phyloP scores from a whole-genome alignment of 2,113 vertebrate genomes.

The Tylochromis polylepis region DNA sequence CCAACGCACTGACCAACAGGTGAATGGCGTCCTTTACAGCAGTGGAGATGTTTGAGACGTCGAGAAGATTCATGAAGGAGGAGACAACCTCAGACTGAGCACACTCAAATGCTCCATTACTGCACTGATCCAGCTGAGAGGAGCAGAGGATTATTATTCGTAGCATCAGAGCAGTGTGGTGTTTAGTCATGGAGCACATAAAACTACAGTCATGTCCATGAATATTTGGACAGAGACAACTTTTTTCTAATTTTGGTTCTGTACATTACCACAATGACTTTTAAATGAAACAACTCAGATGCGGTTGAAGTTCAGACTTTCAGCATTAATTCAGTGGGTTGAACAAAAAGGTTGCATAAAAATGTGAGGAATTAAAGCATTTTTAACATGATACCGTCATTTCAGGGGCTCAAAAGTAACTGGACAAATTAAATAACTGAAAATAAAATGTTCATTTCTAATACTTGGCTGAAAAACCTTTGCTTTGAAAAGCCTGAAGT shows the following conservation, averaged over 20 bases:
- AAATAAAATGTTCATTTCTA: neutral
- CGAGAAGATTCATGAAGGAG: neutral
- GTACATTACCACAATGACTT: neutral
- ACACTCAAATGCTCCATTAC: neutral
- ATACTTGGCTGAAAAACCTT: neutral
- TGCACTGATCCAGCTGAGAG: neutral
- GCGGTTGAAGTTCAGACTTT: neutral
- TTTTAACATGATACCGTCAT: neutral
- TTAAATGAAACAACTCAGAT: neutral
- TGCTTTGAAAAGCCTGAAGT: neutral
- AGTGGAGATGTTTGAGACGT: neutral
- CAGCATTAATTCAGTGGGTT: neutral
- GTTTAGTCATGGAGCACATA: no score
- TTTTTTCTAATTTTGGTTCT: neutral
- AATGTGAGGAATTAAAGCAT: neutral
- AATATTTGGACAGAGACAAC: neutral
- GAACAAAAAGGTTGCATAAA: neutral
- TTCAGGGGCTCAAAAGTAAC: neutral
- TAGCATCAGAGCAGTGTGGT: no score
- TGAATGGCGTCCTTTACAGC: neutral
- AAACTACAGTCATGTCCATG: no score
- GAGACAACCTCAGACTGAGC: neutral
- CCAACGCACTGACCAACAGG: neutral
- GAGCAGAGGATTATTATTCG: neutral
- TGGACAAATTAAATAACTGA: neutral